Evolutionary conservation across 2,113 vertebrate genomes (phyloP).

Genomic region (Micromys minutus): DNA sequence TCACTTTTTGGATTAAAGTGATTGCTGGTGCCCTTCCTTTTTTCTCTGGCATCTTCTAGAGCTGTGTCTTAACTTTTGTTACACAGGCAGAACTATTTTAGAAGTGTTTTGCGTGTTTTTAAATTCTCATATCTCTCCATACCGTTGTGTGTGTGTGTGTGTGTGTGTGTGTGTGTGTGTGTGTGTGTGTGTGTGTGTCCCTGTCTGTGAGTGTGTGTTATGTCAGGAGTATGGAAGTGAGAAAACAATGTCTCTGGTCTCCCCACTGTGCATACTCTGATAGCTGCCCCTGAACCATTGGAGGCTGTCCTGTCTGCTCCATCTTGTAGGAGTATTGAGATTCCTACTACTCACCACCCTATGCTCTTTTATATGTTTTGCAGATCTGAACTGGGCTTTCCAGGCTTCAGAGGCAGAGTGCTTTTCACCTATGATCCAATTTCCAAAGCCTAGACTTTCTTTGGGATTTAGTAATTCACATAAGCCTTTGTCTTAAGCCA

Average conservation of each 20-base stretch:
- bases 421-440: not conserved
- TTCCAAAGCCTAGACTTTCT: not conserved
- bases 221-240: not conserved
- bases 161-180: not conserved
- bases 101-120: not conserved
- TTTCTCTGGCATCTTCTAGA: not conserved
- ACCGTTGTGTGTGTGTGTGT: not conserved
- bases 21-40: not conserved
- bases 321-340: not conserved
- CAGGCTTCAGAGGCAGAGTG: not conserved
- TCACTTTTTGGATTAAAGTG: not conserved
- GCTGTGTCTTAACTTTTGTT: not conserved
- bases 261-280: not conserved
- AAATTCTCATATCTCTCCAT: not conserved
- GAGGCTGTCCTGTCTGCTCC: not conserved
- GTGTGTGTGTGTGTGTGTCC: not conserved
- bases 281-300: not conserved
- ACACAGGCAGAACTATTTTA: rapidly evolving
- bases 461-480: not conserved
- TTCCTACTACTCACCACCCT: not conserved
- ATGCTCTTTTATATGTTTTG: too few relatives aligned
- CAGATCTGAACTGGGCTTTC: not conserved
- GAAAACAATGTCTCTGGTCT: not conserved
- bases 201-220: not conserved
- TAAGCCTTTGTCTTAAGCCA: not conserved